These are phyloP conservation scores for Drosophila kohkoa DNA, from an alignment of 1,140 invertebrate species.

Conservation along the genomic window DNA sequence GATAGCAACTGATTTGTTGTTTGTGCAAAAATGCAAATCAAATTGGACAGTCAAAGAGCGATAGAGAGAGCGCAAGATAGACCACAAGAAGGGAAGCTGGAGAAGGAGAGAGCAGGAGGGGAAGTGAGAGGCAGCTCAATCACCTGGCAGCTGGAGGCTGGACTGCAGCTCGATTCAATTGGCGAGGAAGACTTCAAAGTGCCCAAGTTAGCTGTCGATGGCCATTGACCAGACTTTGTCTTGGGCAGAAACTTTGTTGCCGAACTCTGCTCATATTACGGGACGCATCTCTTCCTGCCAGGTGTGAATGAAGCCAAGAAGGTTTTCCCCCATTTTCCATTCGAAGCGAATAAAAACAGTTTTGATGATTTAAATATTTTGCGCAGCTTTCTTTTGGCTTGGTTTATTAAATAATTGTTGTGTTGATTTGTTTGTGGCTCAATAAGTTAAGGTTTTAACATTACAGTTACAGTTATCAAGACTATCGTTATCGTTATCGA, in stretches of 20 bases:
- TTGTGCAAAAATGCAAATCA: slow-evolving; percentile 59
- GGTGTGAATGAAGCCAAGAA: slow-evolving; percentile 24
- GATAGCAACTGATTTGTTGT: slow-evolving; percentile 22
- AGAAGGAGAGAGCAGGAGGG: neutral
- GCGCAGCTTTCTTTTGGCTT: slow-evolving; percentile 55
- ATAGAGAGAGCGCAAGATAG: slow-evolving; percentile 1
- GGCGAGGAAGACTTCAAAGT: neutral
- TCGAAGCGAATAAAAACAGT: slow-evolving; percentile 8
- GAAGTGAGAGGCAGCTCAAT: neutral
- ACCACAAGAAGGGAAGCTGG: neutral
- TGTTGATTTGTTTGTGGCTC: slow-evolving; percentile 31
- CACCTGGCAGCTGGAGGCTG: neutral
- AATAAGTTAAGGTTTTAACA: slow-evolving; percentile 77
- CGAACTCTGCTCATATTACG: slow-evolving; percentile 19
- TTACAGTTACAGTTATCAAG: slow-evolving; percentile 33
- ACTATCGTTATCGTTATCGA: slow-evolving; percentile 18
- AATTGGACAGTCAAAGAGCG: slow-evolving; percentile 29
- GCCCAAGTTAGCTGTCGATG: slow-evolving; percentile 20
- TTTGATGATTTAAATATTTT: slow-evolving; percentile 32
- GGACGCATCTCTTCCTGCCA: neutral
- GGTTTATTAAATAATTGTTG: slow-evolving; percentile 36
- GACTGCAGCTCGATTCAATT: slow-evolving; percentile 13
- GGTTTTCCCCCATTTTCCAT: neutral
- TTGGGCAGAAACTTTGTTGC: slow-evolving; percentile 19
- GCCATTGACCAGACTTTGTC: slow-evolving; percentile 23